Evolutionary conservation across 2,888 invertebrate genomes (phyloP), one percentile per base, ranked within the genome.

Genomic region (Proisotoma minuta): DNA sequence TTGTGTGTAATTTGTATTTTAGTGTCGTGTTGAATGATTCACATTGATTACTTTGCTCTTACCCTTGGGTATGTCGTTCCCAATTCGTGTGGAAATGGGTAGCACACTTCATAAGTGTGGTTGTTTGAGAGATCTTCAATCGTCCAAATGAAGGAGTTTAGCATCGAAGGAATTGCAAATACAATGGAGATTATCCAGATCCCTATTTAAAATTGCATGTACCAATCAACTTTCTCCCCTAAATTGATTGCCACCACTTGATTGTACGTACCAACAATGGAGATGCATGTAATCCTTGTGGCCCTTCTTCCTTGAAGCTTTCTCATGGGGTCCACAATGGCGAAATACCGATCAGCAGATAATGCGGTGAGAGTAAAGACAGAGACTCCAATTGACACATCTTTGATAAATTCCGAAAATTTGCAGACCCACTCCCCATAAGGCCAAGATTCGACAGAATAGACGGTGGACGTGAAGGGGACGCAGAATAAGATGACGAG

Each of bases 291-390:
- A 74, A 86, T 81, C 1, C 85, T 79, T 0, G 86, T 86, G 0
- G 88, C 87, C 23, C 86, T 81, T 70, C 82, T 84, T 58, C 87
- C 85, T 2, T 69, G 27, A 84, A 85, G 53, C 75, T 88, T 88
- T 74, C 88, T 83, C 80, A 95, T 80, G 0, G 94, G 94, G 77
- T 91, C 87, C 2, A 92, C 92, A 68, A 95, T 93, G 3, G 94
- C 94, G 77, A 89, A 89, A 79, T 91, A 95, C 57, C 94, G 83
- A 78, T 94, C 93, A 10, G 88, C 90, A 22, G 93, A 92, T 1
- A 95, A 80, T 0, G 93, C 93, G 0, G 92, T 93, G 70, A 95
- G 79, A 0, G 94, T 95, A 77, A 94, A 94, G 0, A 95, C 92
- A 0, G 93, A 93, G 0, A 95, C 94, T 0, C 94, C 94, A 60